phyloP scores from a whole-genome alignment of 1,140 invertebrate genomes.

The Metopolophium dirhodum region DNA sequence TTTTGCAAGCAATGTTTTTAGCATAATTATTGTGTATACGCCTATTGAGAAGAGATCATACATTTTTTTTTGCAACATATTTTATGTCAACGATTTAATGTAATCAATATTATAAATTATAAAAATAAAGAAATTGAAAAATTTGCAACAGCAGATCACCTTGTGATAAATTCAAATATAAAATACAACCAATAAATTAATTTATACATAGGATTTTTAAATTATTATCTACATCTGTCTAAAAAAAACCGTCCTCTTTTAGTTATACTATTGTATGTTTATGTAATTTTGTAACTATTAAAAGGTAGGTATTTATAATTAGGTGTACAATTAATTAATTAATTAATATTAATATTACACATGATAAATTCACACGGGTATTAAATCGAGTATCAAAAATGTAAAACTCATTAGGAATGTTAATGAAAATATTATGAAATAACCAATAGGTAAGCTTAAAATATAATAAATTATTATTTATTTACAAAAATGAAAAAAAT shows the following conservation, averaged over 20 bases:
- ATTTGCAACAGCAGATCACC: neutral
- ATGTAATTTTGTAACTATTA: neutral
- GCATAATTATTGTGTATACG: neutral
- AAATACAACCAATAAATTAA: neutral
- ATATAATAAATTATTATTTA: slow-evolving; percentile 20
- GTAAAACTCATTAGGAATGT: neutral
- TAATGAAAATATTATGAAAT: slow-evolving; percentile 1
- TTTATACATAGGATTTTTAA: neutral
- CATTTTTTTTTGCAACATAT: neutral
- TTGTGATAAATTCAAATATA: neutral
- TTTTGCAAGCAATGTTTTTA: neutral
- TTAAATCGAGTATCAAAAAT: neutral
- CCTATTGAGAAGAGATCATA: neutral
- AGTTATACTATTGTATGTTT: neutral
- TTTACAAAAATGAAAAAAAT: neutral
- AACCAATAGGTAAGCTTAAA: neutral
- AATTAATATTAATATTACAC: neutral
- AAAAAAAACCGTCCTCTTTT: neutral
- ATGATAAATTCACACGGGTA: neutral
- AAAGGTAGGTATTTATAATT: neutral
- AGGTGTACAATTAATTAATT: neutral
- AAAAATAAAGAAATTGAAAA: neutral
- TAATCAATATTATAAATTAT: neutral
- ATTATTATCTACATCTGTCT: neutral
- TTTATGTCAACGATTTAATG: neutral